phyloP scores from a whole-genome alignment of 1,140 invertebrate genomes.

The Bombus difficillimus region DNA sequence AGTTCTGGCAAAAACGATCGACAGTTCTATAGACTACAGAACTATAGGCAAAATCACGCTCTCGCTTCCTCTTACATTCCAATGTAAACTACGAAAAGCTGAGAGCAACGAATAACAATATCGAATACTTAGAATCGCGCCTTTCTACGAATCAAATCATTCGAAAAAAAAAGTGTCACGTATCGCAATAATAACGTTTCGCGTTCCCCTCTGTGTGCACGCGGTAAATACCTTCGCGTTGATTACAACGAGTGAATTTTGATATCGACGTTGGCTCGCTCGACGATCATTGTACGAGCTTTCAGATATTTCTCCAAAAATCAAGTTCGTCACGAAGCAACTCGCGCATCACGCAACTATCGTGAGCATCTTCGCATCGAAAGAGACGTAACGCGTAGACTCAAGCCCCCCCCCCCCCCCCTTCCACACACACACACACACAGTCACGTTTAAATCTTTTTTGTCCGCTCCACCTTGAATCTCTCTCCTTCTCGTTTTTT shows the following conservation, averaged over 20 bases:
- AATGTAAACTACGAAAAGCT: not conserved
- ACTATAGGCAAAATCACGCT: not conserved
- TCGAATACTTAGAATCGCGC: conserved; percentile 15
- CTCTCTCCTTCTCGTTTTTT: not conserved
- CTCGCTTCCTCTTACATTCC: not conserved
- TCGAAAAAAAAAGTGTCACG: not conserved
- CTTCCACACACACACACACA: not conserved
- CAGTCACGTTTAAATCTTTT: conserved; percentile 15
- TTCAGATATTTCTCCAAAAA: not conserved
- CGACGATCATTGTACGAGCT: not conserved
- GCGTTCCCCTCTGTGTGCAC: not conserved
- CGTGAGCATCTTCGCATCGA: conserved; percentile 16
- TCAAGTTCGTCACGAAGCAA: not conserved
- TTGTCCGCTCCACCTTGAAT: conserved; percentile 4
- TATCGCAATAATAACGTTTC: not conserved
- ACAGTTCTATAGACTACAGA: not conserved
- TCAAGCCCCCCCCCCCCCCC: too few relatives aligned
- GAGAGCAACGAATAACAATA: not conserved
- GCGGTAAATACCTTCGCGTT: not conserved
- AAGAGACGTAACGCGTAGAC: not conserved
- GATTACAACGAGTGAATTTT: not conserved
- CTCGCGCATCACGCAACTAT: not conserved
- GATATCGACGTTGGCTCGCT: not conserved
- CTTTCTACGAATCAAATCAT: not conserved
- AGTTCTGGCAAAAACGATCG: not conserved